A percentile compares a stretch with the other conserved stretches of the same genome.
Conservation (phyloP, 2,113 vertebrate genomes). For the Myanophis thanlyinensis region DNA sequence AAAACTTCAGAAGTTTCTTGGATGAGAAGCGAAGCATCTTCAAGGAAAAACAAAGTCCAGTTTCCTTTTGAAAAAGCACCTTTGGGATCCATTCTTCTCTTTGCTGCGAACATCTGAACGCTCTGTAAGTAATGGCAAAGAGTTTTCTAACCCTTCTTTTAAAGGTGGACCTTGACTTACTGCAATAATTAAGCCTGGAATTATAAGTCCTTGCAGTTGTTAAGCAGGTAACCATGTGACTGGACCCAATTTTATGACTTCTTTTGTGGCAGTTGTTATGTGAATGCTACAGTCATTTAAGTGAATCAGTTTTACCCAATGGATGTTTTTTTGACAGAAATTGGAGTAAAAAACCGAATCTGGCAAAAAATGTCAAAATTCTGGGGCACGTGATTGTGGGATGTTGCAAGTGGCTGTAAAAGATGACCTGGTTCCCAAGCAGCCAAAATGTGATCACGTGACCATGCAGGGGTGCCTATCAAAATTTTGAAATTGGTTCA, state of each 20-base stretch:
- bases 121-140: background rate
- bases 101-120: background rate
- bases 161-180: background rate
- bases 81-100: background rate
- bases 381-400: background rate
- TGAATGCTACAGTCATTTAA: background rate
- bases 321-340: background rate
- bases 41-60: background rate
- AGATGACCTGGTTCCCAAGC: background rate
- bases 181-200: background rate
- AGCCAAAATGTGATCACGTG: background rate
- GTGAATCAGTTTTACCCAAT: background rate
- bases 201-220: background rate
- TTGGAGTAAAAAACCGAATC: background rate
- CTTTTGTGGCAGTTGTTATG: background rate
- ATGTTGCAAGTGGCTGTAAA: background rate
- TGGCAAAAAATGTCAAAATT: background rate
- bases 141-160: background rate
- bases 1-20: background rate
- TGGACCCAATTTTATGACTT: background rate
- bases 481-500: background rate
- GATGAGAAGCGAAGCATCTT: background rate
- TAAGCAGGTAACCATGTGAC: background rate
- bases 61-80: background rate
- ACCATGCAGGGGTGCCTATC: background rate